Conservation (phyloP, 1,140 invertebrate genomes). For the Myzus persicae region DNA sequence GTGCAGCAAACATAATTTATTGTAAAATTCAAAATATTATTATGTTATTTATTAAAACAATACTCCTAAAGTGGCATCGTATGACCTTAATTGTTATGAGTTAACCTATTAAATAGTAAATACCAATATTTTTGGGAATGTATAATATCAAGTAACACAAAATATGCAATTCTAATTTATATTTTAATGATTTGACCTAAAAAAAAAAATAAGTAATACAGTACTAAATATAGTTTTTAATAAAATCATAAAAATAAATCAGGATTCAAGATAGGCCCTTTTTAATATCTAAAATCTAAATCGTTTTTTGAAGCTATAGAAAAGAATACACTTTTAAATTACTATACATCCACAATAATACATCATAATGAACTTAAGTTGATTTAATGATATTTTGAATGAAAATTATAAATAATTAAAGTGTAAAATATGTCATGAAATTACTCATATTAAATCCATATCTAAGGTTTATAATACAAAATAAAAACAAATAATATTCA, state of each 20-base stretch:
- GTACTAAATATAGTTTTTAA: not conserved
- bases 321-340: no score
- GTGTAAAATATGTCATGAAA: not conserved
- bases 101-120: not conserved
- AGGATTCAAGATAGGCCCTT: not conserved
- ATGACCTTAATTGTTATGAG: not conserved
- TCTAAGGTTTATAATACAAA: not conserved
- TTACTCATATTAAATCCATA: not conserved
- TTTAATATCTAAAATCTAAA: not conserved
- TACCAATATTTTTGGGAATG: not conserved
- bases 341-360: not conserved
- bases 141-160: not conserved
- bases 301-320: not conserved
- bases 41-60: not conserved
- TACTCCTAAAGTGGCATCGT: not conserved
- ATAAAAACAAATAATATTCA: not conserved
- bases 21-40: not conserved
- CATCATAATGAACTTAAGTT: not conserved
- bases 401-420: not conserved
- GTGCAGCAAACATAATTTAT: not conserved
- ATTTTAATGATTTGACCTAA: not conserved
- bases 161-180: not conserved
- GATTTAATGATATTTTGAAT: not conserved
- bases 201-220: not conserved
- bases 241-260: not conserved